Evolutionary conservation across 1,140 invertebrate genomes (phyloP).

Genomic region (Cydia strobilella): DNA sequence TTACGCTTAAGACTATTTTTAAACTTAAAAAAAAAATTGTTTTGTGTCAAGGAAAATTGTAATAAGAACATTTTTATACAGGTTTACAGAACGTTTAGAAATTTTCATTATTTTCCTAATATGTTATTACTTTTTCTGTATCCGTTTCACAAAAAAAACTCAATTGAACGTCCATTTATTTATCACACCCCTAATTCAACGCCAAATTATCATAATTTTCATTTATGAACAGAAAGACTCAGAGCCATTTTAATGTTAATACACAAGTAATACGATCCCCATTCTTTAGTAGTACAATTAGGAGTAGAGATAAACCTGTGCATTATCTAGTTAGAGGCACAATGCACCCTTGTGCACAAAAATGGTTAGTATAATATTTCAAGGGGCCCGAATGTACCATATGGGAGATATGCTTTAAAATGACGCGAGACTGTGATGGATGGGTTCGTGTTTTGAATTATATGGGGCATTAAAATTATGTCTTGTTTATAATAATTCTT

Average conservation of each 20-base stretch:
- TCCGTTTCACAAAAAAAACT: conserved; percentile 3
- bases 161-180: conserved; percentile 37
- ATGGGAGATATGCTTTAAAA: conserved; percentile 71
- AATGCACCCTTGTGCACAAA: conserved; percentile 68
- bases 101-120: background rate
- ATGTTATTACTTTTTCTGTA: background rate
- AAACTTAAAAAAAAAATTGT: too few species aligned
- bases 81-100: too few species aligned
- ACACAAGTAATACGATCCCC: conserved; percentile 68
- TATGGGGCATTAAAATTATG: conserved; percentile 35
- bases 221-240: conserved; percentile 57
- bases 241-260: conserved; percentile 71
- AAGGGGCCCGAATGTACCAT: conserved; percentile 69
- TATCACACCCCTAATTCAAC: conserved; percentile 39
- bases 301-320: conserved; percentile 71
- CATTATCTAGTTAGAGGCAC: conserved; percentile 75
- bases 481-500: background rate
- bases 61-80: too few species aligned
- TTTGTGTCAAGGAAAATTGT: too few species aligned
- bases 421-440: conserved; percentile 64
- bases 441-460: conserved; percentile 43
- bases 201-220: conserved; percentile 66
- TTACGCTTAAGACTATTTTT: too few species aligned
- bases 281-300: conserved; percentile 72
- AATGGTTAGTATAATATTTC: conserved; percentile 77